Evolutionary conservation across 2,113 vertebrate species (phyloP), one percentile per base, ranked within the genome.

Genomic region (western clawed frog (Xenopus tropicalis)): DNA sequence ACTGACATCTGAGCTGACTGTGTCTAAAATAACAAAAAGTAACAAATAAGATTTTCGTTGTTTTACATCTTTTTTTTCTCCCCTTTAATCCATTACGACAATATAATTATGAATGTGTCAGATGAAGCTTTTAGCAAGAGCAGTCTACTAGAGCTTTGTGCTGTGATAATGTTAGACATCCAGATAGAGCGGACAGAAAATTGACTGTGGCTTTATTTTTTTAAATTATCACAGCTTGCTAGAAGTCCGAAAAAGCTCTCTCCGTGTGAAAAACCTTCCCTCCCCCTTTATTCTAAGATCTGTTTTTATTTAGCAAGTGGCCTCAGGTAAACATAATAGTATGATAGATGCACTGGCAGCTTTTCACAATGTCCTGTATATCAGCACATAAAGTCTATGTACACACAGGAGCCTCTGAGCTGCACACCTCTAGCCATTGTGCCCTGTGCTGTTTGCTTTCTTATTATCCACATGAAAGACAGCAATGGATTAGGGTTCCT

Each of bases 71-170:
- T 61, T 70, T 65, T 11, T 68, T 43, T 37, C 7, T 63, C 14
- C 22, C 19, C 17, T 63, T 37, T 21, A 74, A 78, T 78, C 80
- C 81, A 79, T 84, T 82, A 80, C 84, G 78, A 79, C 80, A 81
- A 57, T 61, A 77, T 85, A 81, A 84, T 86, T 83, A 80, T 78
- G 78, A 61, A 72, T 79, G 66, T 54, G 56, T 79, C 65, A 78
- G 78, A 79, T 80, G 52, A 10, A 79, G 78, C 76, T 85, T 81
- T 81, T 42, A 69, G 77, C 79, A 77, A 78, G 54, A 75, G n/a
- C 22, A 75, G 81, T 80, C 78, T 83, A 72, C 24, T 66, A 65
- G 3, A 67, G 79, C 79, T 78, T 77, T 80, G 69, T 75, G 21
- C 79, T 74, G 72, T 68, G 72, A 74, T 74, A 74, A 68, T 74